A percentile compares a stretch with the other conserved stretches of the same genome.
Conservation (phyloP, 2,888 invertebrate species). For the Caenorhabditis sp. region DNA sequence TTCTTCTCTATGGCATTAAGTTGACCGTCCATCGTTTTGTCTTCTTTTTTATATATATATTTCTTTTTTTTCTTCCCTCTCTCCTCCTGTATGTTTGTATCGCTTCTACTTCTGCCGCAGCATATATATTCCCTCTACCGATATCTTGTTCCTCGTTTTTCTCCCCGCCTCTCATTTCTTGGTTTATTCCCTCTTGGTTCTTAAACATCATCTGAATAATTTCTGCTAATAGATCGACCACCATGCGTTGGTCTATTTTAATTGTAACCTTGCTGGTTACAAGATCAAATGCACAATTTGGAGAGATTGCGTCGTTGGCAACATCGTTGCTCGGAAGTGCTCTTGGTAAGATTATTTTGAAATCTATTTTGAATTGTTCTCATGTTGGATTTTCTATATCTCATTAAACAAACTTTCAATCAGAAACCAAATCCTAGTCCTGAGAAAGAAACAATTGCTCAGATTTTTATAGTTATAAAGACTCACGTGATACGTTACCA, state of each 20-base stretch:
- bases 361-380: neutral
- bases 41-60: neutral
- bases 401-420: neutral
- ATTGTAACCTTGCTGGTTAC: neutral
- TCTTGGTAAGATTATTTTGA: constrained; percentile 21
- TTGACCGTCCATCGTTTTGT: constrained; percentile 19
- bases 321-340: constrained; percentile 51
- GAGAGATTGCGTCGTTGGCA: constrained; percentile 65
- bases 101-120: neutral
- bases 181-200: constrained; percentile 3
- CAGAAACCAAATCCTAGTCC: neutral
- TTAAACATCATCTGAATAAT: neutral
- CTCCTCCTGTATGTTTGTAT: neutral
- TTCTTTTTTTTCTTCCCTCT: neutral
- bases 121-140: constrained; percentile 19
- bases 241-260: constrained; percentile 16
- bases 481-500: too few relatives aligned
- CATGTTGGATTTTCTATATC: neutral
- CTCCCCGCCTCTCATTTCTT: neutral
- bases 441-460: too few relatives aligned
- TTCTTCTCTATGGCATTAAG: constrained; percentile 37
- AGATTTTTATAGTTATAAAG: too few relatives aligned
- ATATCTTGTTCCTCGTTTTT: constrained; percentile 33
- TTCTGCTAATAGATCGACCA: constrained; percentile 2
- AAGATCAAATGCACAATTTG: constrained; percentile 53